Base-by-base conservation (phyloP, 2,888 invertebrate genomes). In the Tenthredo notha region DNA sequence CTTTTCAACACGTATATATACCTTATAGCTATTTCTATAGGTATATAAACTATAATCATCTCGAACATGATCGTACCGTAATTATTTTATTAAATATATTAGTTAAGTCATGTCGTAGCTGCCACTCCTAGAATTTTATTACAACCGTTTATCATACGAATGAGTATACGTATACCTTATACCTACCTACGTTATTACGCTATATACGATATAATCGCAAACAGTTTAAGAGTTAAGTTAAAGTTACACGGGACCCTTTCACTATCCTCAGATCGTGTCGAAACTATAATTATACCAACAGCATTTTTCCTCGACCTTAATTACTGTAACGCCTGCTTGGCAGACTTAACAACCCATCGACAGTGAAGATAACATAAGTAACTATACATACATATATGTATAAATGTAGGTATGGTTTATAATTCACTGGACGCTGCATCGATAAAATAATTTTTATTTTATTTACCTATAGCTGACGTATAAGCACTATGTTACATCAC, bases 241-340 rank as follows among this genome's bases (percentile, higher is more conserved):
- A 74, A 43, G 74, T 43, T 74, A 74, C 43, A 74, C 43, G 21
- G 43, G 25, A 25, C 43, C 77, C 77, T 77, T 77, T 77, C 77
- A 77, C 77, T 47, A 50, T 77, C 77, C n/a, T 25, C 2, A 77
- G 54, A 33, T 77, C 77, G 29, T 77, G 54, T 77, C 54, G 77
- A 77, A 77, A 77, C 77, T 77, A 29, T 29, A 77, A 77, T 77
- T 43, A 40, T 67, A 29, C 29, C 54, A 18, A 29, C 21, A 47
- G 47, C 33, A 50, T 77, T 77, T 77, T 77, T 50, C 77, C 77
- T 77, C 77, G 50, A 77, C 77, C 77, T 77, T 77, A 77, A 77
- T 77, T 50, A 77, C 77, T 54, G 74, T 43, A 74, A 74, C 74
- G 40, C 43, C 43, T 40, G 72, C 43, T 74, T 25, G 43, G 18